These are phyloP conservation scores for Bilobella aurantiaca DNA, from an alignment of 1,140 invertebrate species.

Conservation along the genomic window DNA sequence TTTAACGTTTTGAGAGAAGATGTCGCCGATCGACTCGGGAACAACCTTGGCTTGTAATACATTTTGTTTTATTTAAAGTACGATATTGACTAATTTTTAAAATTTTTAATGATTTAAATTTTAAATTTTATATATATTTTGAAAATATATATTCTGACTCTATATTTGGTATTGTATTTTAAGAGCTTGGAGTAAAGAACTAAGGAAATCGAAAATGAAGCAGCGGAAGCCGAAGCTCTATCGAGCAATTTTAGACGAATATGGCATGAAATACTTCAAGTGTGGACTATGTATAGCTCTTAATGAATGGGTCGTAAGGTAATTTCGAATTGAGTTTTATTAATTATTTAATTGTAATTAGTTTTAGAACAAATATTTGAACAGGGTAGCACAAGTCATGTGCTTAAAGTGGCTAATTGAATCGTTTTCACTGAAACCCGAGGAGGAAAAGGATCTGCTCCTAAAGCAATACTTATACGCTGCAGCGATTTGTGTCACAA, in stretches of 20 bases:
- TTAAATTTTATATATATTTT: too few relatives aligned
- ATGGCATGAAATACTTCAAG: conserved; percentile 1
- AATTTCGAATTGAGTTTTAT: too few relatives aligned
- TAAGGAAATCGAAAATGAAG: conserved; percentile 37
- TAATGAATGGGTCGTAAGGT: conserved; percentile 23
- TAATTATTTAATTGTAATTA: too few relatives aligned
- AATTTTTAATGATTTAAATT: too few relatives aligned
- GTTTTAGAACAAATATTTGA: too few relatives aligned
- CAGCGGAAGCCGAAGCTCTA: conserved; percentile 9
- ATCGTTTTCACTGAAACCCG: background rate
- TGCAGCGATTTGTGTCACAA: conserved; percentile 2
- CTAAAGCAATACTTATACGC: conserved; percentile 20
- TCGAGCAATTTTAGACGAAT: conserved; percentile 12
- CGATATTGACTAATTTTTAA: too few relatives aligned
- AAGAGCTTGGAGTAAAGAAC: conserved; percentile 43
- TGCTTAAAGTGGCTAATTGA: conserved; percentile 22
- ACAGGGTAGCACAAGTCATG: conserved; percentile 10
- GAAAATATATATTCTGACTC: too few relatives aligned
- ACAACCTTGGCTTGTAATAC: conserved; percentile 10
- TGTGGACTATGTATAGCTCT: conserved; percentile 7
- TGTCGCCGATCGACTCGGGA: background rate
- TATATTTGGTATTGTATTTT: too few relatives aligned
- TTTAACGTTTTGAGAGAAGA: conserved; percentile 15
- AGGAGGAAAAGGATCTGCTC: background rate
- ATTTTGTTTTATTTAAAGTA: too few relatives aligned